Conservation (phyloP, 1,140 invertebrate genomes). For the Piezodorus guildinii region DNA sequence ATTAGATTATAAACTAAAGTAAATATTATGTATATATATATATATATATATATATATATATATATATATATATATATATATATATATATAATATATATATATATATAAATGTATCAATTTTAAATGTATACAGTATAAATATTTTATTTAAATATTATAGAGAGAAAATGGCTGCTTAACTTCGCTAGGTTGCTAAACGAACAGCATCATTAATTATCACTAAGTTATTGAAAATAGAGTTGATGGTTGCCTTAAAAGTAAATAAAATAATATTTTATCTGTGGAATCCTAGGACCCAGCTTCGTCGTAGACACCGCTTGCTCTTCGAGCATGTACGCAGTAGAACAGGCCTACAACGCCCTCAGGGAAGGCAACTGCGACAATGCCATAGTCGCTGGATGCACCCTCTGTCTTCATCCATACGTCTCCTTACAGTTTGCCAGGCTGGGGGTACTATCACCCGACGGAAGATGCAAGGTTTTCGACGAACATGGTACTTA, state of each 20-base stretch:
- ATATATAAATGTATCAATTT: no score
- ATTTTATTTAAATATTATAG: no score
- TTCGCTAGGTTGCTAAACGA: no score
- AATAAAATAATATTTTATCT: not conserved
- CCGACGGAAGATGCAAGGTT: constrained; percentile 75
- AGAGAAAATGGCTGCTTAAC: no score
- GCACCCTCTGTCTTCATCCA: constrained; percentile 75
- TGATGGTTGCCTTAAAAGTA: not conserved
- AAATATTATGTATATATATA: no score
- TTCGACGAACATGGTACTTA: constrained; percentile 63
- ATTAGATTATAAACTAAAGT: no score
- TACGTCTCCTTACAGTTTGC: constrained; percentile 70
- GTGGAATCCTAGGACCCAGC: constrained; percentile 50
- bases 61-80: no score
- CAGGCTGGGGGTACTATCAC: constrained; percentile 62
- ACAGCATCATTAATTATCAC: no score
- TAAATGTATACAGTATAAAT: no score
- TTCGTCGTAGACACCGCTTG: constrained; percentile 80
- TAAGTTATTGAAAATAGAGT: no score
- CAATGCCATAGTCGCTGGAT: constrained; percentile 73
- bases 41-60: no score
- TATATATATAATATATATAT: no score
- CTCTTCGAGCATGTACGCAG: constrained; percentile 73
- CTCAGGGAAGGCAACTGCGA: constrained; percentile 71
- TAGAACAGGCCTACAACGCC: constrained; percentile 68